Base-by-base conservation (phyloP, 2,888 invertebrate genomes). In the Plutella xylostella region DNA sequence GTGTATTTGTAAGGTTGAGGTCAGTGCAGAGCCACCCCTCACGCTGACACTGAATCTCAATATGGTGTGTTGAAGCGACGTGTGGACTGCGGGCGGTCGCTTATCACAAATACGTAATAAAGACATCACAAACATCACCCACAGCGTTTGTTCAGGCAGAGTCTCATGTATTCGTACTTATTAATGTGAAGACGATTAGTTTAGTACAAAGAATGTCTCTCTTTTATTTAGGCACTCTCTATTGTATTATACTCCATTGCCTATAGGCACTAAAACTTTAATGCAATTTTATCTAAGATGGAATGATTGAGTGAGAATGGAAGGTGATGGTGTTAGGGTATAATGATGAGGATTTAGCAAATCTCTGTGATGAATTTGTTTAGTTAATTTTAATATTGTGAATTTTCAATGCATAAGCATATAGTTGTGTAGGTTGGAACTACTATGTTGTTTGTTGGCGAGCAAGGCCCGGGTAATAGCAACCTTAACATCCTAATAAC, bases 131-230 rank as follows among this genome's bases (percentile, higher is more conserved):
- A 70, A 66, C 55, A 58, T 55, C 56, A 60, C 58, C 22, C n/a
- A 30, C 30, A 30, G 9, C 15, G 43, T 43, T 43, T 19, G 59
- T 55, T 48, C 52, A 57, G 61, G 65, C 69, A 54, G 78, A 82
- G 82, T 80, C 78, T 80, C 82, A 80, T 71, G 61, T 31, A 21
- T 45, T 25, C 75, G 79, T 79, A 78, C 76, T 78, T 79, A 78
- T 72, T 71, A 63, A 66, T 68, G 65, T 68, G 60, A 70, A 72
- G 63, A 65, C 65, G 66, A 70, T 75, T 78, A 78, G 78, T 66
- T 65, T 77, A 79, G 79, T 80, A 76, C 77, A 80, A 80, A 78
- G 58, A 65, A 72, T 70, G 79, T 83, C 83, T 83, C 83, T 83
- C 82, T 83, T 68, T 72, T 66, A 72, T 69, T 71, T 75, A 66